Conservation (phyloP, 2,888 invertebrate genomes). For the Subacronicta megacephala region DNA sequence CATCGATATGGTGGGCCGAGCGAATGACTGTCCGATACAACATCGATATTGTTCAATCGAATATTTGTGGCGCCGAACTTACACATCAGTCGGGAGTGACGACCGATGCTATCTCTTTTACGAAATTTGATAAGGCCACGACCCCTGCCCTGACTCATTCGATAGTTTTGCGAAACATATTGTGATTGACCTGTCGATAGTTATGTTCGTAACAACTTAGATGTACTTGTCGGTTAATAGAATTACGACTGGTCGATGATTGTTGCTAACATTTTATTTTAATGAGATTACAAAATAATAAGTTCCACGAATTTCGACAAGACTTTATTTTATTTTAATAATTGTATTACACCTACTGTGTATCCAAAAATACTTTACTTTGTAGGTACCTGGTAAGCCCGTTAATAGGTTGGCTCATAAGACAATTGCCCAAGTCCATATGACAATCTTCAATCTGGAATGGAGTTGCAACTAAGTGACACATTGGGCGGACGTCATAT, state of each 20-base stretch:
- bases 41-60: conserved; percentile 72
- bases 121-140: conserved; percentile 70
- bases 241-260: conserved; percentile 6
- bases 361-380: no score
- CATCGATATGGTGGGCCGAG: conserved; percentile 59
- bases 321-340: conserved; percentile 33
- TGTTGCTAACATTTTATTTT: conserved; percentile 1
- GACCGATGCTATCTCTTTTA: conserved; percentile 65
- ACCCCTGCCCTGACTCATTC: conserved; percentile 62
- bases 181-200: conserved; percentile 39
- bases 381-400: no score
- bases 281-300: neutral
- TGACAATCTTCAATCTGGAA: no score
- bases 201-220: conserved; percentile 11
- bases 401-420: no score
- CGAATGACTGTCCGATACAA: conserved; percentile 66
- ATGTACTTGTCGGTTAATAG: conserved; percentile 8
- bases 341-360: no score
- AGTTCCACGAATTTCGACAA: neutral
- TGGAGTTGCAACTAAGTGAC: no score
- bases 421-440: no score
- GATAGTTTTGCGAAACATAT: conserved; percentile 56
- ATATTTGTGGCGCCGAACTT: conserved; percentile 60
- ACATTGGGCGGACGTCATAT: no score
- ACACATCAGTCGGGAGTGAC: conserved; percentile 52